A percentile compares a stretch with the other conserved stretches of the same genome.
Conservation (phyloP, 2,113 vertebrate genomes). For the Cebus imitator region DNA sequence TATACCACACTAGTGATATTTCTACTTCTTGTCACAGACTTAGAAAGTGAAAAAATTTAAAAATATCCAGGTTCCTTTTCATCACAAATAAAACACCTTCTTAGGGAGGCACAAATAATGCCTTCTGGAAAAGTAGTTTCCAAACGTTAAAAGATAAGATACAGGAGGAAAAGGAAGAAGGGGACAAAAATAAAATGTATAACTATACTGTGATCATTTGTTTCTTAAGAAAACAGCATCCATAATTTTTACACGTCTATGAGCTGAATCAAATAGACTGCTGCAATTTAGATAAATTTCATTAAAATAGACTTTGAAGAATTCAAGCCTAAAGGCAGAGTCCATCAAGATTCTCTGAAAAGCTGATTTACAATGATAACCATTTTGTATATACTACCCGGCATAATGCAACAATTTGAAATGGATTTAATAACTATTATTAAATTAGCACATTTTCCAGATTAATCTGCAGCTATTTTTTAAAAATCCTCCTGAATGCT, state of each 20-base stretch:
- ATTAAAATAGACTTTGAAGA: conserved; percentile 54
- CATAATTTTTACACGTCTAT: conserved; percentile 72
- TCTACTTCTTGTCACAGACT: conserved; percentile 40
- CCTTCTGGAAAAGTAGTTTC: conserved; percentile 55
- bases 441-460: background rate
- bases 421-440: background rate
- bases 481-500: conserved; percentile 48
- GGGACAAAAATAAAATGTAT: background rate
- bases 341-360: conserved; percentile 57
- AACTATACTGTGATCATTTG: conserved; percentile 67
- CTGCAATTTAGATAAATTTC: conserved; percentile 23
- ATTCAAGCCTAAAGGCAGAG: conserved; percentile 32
- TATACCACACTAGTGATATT: conserved; percentile 53
- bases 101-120: conserved; percentile 66
- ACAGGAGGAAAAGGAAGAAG: conserved; percentile 33
- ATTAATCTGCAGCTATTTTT: conserved; percentile 59
- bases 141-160: conserved; percentile 72
- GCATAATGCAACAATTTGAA: conserved; percentile 15
- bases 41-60: conserved; percentile 27
- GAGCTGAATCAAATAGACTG: conserved; percentile 69
- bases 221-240: conserved; percentile 73
- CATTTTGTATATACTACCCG: conserved; percentile 15
- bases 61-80: conserved; percentile 61
- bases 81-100: conserved; percentile 29
- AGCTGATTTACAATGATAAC: conserved; percentile 14